Conservation (phyloP, 2,888 invertebrate species). For the Erebia aethiops region DNA sequence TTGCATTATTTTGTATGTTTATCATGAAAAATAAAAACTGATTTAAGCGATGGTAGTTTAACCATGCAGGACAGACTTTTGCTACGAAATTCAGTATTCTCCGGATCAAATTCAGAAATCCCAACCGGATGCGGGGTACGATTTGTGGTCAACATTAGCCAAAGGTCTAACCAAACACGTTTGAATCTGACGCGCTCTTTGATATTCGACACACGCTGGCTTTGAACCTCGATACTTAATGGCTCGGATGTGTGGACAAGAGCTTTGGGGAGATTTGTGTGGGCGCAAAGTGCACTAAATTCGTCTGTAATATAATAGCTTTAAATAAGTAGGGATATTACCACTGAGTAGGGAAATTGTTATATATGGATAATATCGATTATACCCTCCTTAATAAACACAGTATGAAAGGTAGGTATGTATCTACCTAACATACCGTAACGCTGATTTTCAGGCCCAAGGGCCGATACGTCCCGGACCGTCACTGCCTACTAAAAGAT, state of each 20-base stretch:
- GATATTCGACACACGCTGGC: constrained; percentile 45
- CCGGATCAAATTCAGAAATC: not conserved
- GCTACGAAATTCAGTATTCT: not conserved
- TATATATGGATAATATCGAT: too few species aligned
- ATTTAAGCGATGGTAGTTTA: too few species aligned
- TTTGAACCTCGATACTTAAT: constrained; percentile 44
- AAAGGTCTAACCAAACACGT: constrained; percentile 36
- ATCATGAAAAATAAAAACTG: too few species aligned
- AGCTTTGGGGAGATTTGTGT: constrained; percentile 45
- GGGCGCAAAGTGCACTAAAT: constrained; percentile 48
- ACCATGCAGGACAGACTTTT: not conserved
- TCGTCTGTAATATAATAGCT: constrained; percentile 43
- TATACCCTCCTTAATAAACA: too few species aligned
- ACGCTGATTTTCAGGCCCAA: too few species aligned
- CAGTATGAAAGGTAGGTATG: too few species aligned
- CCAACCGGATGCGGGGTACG: not conserved
- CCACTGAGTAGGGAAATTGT: constrained; percentile 24
- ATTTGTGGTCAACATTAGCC: constrained; percentile 28
- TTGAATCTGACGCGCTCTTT: constrained; percentile 43
- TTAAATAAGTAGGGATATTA: too few species aligned
- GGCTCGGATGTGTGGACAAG: constrained; percentile 45
- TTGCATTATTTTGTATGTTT: too few species aligned
- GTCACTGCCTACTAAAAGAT: too few species aligned
- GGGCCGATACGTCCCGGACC: too few species aligned
- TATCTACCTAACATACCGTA: too few species aligned